Conservation (phyloP, 2,113 vertebrate species). For the Stigmatopora argus region DNA sequence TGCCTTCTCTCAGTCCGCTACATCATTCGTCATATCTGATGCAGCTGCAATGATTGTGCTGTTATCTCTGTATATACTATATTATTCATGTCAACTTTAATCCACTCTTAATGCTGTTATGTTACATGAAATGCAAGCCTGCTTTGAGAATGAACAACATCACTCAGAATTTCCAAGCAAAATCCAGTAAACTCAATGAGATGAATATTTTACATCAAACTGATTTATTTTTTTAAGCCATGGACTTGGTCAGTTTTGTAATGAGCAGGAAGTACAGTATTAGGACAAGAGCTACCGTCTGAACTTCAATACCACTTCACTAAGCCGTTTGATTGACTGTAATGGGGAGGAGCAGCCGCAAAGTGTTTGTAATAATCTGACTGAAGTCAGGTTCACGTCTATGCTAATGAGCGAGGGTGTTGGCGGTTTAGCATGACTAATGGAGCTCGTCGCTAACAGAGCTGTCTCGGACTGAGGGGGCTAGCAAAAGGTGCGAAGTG, state of each 20-base stretch:
- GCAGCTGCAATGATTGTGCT: slow-evolving; percentile 33
- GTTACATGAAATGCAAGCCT: slow-evolving; percentile 33
- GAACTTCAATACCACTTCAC: slow-evolving; percentile 44
- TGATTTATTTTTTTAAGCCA: background rate
- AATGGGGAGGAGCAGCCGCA: slow-evolving; percentile 58
- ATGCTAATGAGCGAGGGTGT: slow-evolving; percentile 64
- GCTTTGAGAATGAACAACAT: slow-evolving; percentile 46
- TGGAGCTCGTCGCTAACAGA: slow-evolving; percentile 52
- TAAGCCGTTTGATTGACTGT: slow-evolving; percentile 59
- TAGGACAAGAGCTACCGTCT: slow-evolving; percentile 36
- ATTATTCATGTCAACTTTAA: slow-evolving; percentile 54
- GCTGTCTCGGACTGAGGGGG: slow-evolving; percentile 46
- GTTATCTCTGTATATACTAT: slow-evolving; percentile 47
- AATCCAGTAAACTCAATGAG: slow-evolving; percentile 8
- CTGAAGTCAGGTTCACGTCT: slow-evolving; percentile 59
- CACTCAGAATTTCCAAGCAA: slow-evolving; percentile 33
- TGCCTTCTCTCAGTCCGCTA: slow-evolving; percentile 25
- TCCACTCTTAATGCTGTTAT: slow-evolving; percentile 44
- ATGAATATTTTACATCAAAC: slow-evolving; percentile 10
- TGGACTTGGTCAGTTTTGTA: slow-evolving; percentile 26
- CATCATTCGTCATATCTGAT: slow-evolving; percentile 31
- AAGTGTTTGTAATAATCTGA: slow-evolving; percentile 66
- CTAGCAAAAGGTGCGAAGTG: slow-evolving; percentile 25
- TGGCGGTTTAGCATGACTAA: slow-evolving; percentile 68
- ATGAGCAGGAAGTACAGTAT: slow-evolving; percentile 32